Base-by-base conservation (phyloP, 53 echinoderm and acorn worm genomes). In the Crossaster papposus region DNA sequence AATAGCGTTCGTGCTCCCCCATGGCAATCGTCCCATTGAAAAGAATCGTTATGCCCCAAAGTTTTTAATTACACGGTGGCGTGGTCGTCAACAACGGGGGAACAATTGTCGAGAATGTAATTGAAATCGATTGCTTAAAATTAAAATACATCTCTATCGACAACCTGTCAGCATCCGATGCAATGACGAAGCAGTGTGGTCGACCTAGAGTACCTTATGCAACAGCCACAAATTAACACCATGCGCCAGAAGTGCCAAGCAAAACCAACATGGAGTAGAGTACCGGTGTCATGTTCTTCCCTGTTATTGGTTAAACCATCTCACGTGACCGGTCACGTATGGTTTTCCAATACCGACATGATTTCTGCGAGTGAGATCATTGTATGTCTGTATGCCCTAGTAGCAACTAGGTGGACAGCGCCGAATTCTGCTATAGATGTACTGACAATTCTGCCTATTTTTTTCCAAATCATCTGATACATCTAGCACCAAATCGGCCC, bases 101-200 rank as follows among this genome's bases (percentile, higher is more conserved):
- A 26, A n/a, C 68, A 68, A 26, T 10, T 68, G 75, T 34, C 11
- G 75, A 35, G 75, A 74, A 5, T 74, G 12, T 74, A 74, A 74
- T 74, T 74, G 28, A 36, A 35, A 74, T 74, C 75, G 75, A 74
- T 36, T 74, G 36, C 35, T 35, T 17, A 36, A 74, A 15, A 74
- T 74, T 74, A 74, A 35, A 71, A 74, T 74, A 13, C 75, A 74
- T 74, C 36, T 74, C 7, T 74, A 74, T 74, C 36, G 75, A 74
- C 36, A 74, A 13, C 2, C 75, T 74, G 35, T 74, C 75, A 74
- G 36, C 68, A 28, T 64, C n/a, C n/a, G n/a, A 18, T 68, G 20
- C 28, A 28, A n/a, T 10, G 68, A 28, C 11, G 22, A 28, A 68
- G 28, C 11, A 20, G 68, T 3, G 22, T 68, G 24, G 68, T 1